Conservation (phyloP, 1,140 invertebrate species). For the Drosophila repleta region DNA sequence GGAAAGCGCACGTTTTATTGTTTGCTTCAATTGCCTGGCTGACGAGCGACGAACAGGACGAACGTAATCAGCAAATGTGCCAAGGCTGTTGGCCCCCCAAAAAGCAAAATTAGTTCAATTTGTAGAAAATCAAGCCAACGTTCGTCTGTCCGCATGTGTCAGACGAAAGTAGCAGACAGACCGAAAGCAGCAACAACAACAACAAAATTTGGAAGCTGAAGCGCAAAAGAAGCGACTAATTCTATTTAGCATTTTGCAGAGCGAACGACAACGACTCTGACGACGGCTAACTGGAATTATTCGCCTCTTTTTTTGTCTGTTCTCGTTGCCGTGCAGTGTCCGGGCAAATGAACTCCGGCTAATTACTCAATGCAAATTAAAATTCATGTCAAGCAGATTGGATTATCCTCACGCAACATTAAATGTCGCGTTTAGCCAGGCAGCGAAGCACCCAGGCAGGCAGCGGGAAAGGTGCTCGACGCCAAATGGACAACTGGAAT, state of each 20-base stretch:
- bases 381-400: constrained; percentile 82
- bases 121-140: constrained; percentile 78
- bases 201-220: constrained; percentile 35
- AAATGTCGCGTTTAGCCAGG: constrained; percentile 75
- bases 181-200: background rate
- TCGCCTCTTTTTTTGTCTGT: constrained; percentile 20
- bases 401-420: constrained; percentile 82
- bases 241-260: constrained; percentile 77
- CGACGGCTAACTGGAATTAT: constrained; percentile 33
- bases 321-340: constrained; percentile 35
- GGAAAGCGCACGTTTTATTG: constrained; percentile 80
- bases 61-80: constrained; percentile 79
- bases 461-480: constrained; percentile 47
- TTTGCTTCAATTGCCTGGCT: constrained; percentile 78
- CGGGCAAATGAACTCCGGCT: constrained; percentile 76
- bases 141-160: constrained; percentile 33
- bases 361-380: constrained; percentile 82
- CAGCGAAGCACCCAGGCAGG: constrained; percentile 37
- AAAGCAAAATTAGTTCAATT: constrained; percentile 79
- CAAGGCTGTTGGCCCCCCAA: constrained; percentile 44
- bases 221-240: constrained; percentile 56
- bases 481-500: constrained; percentile 48
- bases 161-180: constrained; percentile 36
- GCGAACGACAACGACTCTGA: constrained; percentile 35
- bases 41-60: constrained; percentile 55